Evolutionary conservation across 2,797 vertebrate species (phyloP), one percentile per base, ranked within the genome.

Genomic region (Mionectes olivaceus): DNA sequence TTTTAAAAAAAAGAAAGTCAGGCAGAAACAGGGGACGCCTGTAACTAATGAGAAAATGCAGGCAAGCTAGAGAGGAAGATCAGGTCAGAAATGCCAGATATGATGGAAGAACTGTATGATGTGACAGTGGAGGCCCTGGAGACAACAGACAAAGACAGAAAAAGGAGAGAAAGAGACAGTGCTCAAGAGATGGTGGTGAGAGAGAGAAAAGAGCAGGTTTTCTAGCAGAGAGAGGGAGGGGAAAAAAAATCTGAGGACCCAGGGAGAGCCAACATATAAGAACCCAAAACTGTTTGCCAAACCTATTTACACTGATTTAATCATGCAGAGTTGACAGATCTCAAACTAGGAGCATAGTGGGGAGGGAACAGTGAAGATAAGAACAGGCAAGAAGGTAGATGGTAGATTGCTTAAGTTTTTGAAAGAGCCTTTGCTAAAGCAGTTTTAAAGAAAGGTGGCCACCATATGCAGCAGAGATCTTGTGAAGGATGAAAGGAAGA

Each of bases 261-360:
- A 55, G 83, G 76, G 89, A 90, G 86, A 95, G 96, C 55, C 89
- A 80, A 82, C 83, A 61, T 85, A 65, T 89, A 93, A 96, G 95
- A 97, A 97, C 65, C 95, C 93, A 86, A 96, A 97, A 96, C 89
- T 94, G 92, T 95, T 96, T 96, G 96, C 94, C 96, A 96, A 91
- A 93, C 86, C 87, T 96, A 97, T 97, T 97, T 97, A 97, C 95
- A 91, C 67, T 19, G 95, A 94, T 96, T 96, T 95, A 92, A 92
- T 96, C 95, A 94, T 17, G 52, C 61, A 80, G 96, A 96, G 96
- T 94, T 94, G 92, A 96, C 87, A 97, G 90, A 94, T 85, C 89
- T 95, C 92, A 86, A 94, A 96, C 94, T 68, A 96, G 57, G 89
- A 93, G 79, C 92, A 65, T 96, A 50, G 91, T 82, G 83, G 89